Percentiles rank a stretch among this genome's conserved stretches.
Conservation (phyloP, 2,113 vertebrate species). For the Aythya baeri region DNA sequence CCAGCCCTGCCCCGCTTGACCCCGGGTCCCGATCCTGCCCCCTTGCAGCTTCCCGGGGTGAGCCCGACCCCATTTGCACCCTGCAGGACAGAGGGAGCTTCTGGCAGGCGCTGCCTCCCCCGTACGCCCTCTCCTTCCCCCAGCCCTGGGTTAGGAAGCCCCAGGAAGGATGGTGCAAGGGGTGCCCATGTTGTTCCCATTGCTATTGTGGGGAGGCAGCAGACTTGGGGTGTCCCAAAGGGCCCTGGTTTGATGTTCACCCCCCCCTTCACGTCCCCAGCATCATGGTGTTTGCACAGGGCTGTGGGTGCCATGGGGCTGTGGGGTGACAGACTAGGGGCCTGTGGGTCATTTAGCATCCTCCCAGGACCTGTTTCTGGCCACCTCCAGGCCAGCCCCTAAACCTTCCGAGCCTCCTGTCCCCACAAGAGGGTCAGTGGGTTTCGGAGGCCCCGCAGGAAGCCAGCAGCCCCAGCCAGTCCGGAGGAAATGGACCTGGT, state of each 20-base stretch:
- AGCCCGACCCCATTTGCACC: not conserved
- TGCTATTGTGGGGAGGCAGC: not conserved
- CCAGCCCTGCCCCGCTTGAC: not conserved
- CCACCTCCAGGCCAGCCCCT: not conserved
- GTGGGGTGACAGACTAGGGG: not conserved
- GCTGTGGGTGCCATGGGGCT: not conserved
- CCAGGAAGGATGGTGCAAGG: not conserved
- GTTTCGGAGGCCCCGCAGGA: not conserved
- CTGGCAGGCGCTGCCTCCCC: not conserved
- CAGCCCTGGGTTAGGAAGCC: not conserved
- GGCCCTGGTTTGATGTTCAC: accelerated
- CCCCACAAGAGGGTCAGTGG: accelerated
- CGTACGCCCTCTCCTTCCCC: not conserved
- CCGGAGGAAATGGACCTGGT: not conserved
- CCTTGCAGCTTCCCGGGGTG: not conserved
- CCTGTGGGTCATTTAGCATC: not conserved
- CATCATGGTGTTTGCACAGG: not conserved
- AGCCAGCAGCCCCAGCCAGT: not conserved
- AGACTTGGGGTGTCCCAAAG: not conserved
- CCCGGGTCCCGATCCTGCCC: not conserved
- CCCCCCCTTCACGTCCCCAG: not conserved
- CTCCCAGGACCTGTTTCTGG: not conserved
- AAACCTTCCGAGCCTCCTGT: not conserved
- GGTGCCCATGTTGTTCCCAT: not conserved
- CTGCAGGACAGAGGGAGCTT: not conserved